Evolutionary conservation across 1,140 invertebrate species (phyloP), one percentile per base, ranked within the genome.

Genomic region (Philaenus spumarius): DNA sequence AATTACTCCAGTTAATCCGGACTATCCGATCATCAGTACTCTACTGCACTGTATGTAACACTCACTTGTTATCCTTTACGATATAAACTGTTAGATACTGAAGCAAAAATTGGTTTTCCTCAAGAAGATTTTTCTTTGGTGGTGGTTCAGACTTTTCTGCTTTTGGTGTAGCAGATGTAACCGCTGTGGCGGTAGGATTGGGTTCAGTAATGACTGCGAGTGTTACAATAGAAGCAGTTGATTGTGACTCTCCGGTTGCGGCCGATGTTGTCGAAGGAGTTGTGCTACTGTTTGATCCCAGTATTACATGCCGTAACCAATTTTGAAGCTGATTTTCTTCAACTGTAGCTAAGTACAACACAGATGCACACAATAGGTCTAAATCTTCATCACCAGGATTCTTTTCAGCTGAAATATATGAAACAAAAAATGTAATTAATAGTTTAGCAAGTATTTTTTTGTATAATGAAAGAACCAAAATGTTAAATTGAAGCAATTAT

Each of bases 11-110:
- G n/a, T n/a, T n/a, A n/a, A n/a, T n/a, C n/a, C n/a, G n/a, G n/a
- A n/a, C n/a, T n/a, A n/a, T n/a, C n/a, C n/a, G n/a, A n/a, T n/a
- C n/a, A n/a, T n/a, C n/a, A n/a, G n/a, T n/a, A n/a, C n/a, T n/a
- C n/a, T n/a, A n/a, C n/a, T n/a, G n/a, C n/a, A n/a, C n/a, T n/a
- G n/a, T n/a, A n/a, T n/a, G n/a, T n/a, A n/a, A n/a, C n/a, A 53
- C 22, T 61, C 66, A 80, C 74, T 81, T 80, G 53, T 80, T 85
- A 57, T 87, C 83, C 62, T 85, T 87, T 0, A 89, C 85, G 55
- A 91, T 81, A 54, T 87, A 86, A 54, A 83, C 80, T 0, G 86
- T 83, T 5, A 92, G 74, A 34, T 81, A 83, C 61, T 87, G 82
- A 1, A 92, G 71, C 1, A 90, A 65, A n/a, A 81, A 77, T 58